Base-by-base conservation (phyloP, 2,888 invertebrate genomes). In the Liopterus haemorrhoidalis region DNA sequence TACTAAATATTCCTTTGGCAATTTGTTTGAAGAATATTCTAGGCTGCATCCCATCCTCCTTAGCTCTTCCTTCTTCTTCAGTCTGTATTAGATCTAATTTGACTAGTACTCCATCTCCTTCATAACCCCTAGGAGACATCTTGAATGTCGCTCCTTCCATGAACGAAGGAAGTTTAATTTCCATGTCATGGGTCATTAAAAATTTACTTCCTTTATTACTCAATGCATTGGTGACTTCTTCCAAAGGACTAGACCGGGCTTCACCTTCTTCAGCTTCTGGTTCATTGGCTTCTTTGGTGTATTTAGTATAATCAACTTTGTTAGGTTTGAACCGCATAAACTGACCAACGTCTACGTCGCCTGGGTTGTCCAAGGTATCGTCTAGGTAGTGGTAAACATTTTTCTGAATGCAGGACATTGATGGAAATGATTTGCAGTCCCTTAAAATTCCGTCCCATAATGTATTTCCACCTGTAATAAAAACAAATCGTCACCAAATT, bases 121-220 rank as follows among this genome's bases (percentile, higher is more conserved):
- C 84, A 31, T 87, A 66, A 0, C 81, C 77, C 14, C 79, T 70
- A 0, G 89, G 89, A 6, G 86, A 85, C 32, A 89, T 71, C 57
- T 78, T 82, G 51, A 89, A 65, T 6, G 76, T 77, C 0, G 83
- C 80, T 5, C 86, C 85, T 30, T 83, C 78, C 60, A 86, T 86
- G 58, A 86, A 70, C 41, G 77, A 70, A 0, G 89, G 89, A 35
- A 90, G 60, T 30, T 77, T 71, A 25, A 89, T 53, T 56, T 82
- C 81, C 62, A 88, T 70, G 59, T 89, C 83, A 54, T 88, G 85
- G 0, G 84, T 85, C 65, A 83, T 80, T 16, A 88, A 68, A 59
- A 88, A 89, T 57, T 81, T 79, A 0, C 81, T 67, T 5, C 81
- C 78, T 61, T 82, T 83, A 31, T 76, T 78, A 57, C 82, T 81